Base-by-base conservation (phyloP, 2,888 invertebrate genomes). In the Chydorus sphaericus region DNA sequence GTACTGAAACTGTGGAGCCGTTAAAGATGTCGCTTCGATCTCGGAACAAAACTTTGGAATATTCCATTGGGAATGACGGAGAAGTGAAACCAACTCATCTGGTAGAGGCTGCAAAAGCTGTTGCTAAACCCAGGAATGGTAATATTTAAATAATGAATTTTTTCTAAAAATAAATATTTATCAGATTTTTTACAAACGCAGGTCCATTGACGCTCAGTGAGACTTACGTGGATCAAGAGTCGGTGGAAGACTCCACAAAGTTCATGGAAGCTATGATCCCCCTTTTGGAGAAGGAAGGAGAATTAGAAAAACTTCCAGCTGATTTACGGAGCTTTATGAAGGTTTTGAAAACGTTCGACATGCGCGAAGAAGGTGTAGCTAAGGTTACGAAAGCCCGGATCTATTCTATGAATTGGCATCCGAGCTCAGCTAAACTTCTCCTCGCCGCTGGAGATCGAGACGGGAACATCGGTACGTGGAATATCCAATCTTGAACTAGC, bases 331-430 rank as follows among this genome's bases (percentile, higher is more conserved):
- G 10, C 4, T 52, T 52, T 20, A 16, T 52, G n/a, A 36, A 31
- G n/a, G 18, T 36, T 16, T 36, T 52, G 52, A 31, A 36, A 52
- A 55, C 23, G 30, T 66, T 8, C 58, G 59, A 33, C 61, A 61
- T 37, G 59, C 14, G 18, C 20, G 56, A 56, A 23, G 49, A 63
- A 2, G 59, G 61, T 48, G 65, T 68, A 2, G 63, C 65, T 1
- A 71, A 69, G 64, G 67, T 70, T 10, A 64, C 66, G 1, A 64
- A 64, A 5, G 59, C 62, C n/a, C 62, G 70, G 30, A 66, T 70
- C 18, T 68, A 68, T 58, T 67, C 71, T 1, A 39, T 72, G 8
- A 67, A 66, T 30, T 55, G 71, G 50, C 70, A 71, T 62, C 70
- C 71, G 0, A 61, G 66, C 1, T 58, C 62, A 10, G 60, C 62